Percentiles rank a stretch among this genome's conserved stretches.
phyloP scores from a whole-genome alignment of 2,888 invertebrate genomes.

The Chrysolina haemoptera region DNA sequence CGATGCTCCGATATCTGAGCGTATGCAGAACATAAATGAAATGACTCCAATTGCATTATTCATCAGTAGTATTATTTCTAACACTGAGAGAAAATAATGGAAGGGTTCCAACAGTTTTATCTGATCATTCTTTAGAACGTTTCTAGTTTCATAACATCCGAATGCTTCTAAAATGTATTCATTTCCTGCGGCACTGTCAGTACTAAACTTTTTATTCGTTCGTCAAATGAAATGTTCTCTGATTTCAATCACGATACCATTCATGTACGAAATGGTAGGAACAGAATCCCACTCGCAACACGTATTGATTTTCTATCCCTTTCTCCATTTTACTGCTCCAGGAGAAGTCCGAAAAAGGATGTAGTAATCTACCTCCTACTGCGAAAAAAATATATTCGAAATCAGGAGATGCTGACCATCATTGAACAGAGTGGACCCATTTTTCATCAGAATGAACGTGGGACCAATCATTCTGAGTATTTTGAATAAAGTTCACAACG shows the following conservation, averaged over 20 bases:
- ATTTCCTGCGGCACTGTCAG: not conserved
- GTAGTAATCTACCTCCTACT: not conserved
- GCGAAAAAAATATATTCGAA: not conserved
- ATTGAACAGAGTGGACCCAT: not conserved
- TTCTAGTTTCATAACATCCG: not conserved
- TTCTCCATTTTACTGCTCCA: not conserved
- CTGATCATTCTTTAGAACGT: not conserved
- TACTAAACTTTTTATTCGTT: not conserved
- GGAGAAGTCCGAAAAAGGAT: not conserved
- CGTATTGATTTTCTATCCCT: not conserved
- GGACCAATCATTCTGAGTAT: not conserved
- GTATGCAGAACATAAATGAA: too few relatives aligned
- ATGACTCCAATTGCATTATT: too few relatives aligned
- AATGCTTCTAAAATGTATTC: not conserved
- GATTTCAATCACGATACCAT: conserved; percentile 5
- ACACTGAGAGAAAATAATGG: too few relatives aligned
- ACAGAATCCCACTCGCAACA: not conserved
- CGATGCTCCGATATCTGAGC: too few relatives aligned
- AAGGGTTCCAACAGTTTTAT: not conserved
- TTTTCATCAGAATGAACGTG: not conserved
- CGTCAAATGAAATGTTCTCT: not conserved
- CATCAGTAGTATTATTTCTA: too few relatives aligned
- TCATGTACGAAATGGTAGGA: not conserved
- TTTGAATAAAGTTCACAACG: not conserved
- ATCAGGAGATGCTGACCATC: not conserved